Percentiles rank a stretch among this genome's conserved stretches.
phyloP scores from a whole-genome alignment of 2,113 vertebrate species.

The Pluvialis apricaria region DNA sequence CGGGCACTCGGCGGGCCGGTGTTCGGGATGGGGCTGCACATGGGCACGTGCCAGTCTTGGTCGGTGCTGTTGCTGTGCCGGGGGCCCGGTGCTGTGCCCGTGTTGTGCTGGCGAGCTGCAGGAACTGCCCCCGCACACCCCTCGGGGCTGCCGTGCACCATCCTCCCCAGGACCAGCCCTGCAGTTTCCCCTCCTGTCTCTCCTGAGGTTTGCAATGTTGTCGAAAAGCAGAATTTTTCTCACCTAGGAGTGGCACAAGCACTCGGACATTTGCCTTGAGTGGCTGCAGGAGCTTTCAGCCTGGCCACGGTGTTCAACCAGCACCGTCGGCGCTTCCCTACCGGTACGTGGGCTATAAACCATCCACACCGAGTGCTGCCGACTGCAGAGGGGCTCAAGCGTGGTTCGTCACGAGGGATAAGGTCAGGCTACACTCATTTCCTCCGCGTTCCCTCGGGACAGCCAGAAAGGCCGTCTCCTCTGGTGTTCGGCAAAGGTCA shows the following conservation, averaged over 20 bases:
- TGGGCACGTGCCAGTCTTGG: not conserved
- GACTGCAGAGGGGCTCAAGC: fast-evolving
- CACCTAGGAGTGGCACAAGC: not conserved
- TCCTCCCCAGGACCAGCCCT: not conserved
- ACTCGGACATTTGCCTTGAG: not conserved
- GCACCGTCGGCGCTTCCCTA: fast-evolving
- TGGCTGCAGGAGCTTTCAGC: not conserved
- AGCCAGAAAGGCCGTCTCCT: not conserved
- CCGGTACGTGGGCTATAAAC: not conserved
- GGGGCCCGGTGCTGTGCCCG: not conserved
- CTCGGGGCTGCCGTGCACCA: fast-evolving
- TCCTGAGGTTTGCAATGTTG: not conserved
- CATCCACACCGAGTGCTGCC: not conserved
- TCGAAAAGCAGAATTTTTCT: not conserved
- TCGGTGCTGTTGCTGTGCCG: not conserved
- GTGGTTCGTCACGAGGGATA: fast-evolving
- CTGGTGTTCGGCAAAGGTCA: constrained; percentile 6
- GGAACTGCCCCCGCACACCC: not conserved
- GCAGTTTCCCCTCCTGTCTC: not conserved
- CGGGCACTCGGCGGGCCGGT: fast-evolving
- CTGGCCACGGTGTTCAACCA: fast-evolving
- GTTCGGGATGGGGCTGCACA: not conserved
- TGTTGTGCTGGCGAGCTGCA: not conserved
- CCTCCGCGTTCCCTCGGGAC: not conserved
- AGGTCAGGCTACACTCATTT: not conserved